Percentiles rank a stretch among this genome's conserved stretches.
Evolutionary conservation across 2,888 invertebrate genomes (phyloP).

Genomic region (Geotrupes spiniger): DNA sequence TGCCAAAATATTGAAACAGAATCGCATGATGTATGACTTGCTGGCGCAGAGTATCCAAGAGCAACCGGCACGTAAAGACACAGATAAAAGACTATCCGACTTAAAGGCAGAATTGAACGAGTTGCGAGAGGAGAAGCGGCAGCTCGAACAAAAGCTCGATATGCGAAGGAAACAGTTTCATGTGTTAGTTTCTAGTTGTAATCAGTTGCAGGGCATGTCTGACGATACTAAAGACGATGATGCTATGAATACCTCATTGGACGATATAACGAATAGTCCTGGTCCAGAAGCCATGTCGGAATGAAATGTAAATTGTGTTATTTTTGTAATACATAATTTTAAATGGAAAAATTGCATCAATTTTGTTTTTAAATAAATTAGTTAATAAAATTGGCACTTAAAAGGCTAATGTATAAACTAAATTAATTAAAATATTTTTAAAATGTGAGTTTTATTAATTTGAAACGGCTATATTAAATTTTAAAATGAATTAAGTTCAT

Average conservation of each 20-base stretch:
- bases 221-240: conserved; percentile 64
- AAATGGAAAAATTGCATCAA: too few relatives aligned
- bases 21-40: conserved; percentile 90
- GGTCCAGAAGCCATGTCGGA: conserved; percentile 47
- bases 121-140: conserved; percentile 68
- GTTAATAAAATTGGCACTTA: neutral
- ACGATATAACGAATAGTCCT: conserved; percentile 47
- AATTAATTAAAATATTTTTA: too few relatives aligned
- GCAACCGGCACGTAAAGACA: conserved; percentile 85
- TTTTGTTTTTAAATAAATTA: too few relatives aligned
- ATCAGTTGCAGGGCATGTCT: conserved; percentile 76
- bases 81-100: conserved; percentile 64
- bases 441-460: too few relatives aligned
- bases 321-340: too few relatives aligned
- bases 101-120: conserved; percentile 71
- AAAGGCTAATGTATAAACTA: too few relatives aligned
- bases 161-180: conserved; percentile 86
- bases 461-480: too few relatives aligned
- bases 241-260: conserved; percentile 54
- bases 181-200: conserved; percentile 82
- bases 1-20: conserved; percentile 84
- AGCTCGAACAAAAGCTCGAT: conserved; percentile 74
- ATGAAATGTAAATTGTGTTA: too few relatives aligned
- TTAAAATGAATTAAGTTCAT: too few relatives aligned
- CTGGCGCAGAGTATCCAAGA: conserved; percentile 86